Conservation (phyloP, 1,140 invertebrate genomes). For the Muscidifurax raptorellus region DNA sequence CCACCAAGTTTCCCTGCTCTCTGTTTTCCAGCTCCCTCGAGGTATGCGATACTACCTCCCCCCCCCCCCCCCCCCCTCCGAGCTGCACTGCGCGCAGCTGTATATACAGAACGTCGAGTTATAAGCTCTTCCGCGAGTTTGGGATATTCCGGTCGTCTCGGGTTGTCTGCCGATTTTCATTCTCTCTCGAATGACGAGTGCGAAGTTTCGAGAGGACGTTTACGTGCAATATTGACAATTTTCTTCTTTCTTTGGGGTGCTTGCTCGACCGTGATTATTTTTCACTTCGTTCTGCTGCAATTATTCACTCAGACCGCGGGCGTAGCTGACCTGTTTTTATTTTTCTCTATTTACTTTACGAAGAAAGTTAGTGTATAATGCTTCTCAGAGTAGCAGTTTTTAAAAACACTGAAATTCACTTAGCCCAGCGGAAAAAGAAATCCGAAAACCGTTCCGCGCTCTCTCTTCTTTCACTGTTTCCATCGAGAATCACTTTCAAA, state of each 20-base stretch:
- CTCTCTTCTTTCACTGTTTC: no score
- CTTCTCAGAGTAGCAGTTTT: background rate
- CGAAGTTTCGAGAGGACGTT: background rate
- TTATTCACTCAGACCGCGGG: background rate
- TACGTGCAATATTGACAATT: background rate
- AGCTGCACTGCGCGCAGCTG: background rate
- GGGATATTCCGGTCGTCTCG: background rate
- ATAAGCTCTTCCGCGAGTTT: conserved; percentile 28
- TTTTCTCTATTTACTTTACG: no score
- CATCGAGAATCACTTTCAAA: background rate
- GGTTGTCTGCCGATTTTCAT: background rate
- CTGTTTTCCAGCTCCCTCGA: conserved; percentile 3
- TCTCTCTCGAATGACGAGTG: background rate
- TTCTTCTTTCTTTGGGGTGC: background rate
- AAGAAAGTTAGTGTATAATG: background rate
- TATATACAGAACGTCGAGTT: conserved; percentile 15
- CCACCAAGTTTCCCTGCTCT: background rate
- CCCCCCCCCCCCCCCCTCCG: no score
- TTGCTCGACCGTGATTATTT: background rate
- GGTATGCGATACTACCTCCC: background rate
- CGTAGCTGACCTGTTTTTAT: no score
- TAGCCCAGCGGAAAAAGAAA: no score
- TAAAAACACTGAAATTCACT: background rate
- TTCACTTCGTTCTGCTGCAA: background rate
- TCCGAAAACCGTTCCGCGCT: no score